These are phyloP conservation scores for Pluvianellus socialis DNA, from an alignment of 2,113 vertebrate species.

Conservation along the genomic window DNA sequence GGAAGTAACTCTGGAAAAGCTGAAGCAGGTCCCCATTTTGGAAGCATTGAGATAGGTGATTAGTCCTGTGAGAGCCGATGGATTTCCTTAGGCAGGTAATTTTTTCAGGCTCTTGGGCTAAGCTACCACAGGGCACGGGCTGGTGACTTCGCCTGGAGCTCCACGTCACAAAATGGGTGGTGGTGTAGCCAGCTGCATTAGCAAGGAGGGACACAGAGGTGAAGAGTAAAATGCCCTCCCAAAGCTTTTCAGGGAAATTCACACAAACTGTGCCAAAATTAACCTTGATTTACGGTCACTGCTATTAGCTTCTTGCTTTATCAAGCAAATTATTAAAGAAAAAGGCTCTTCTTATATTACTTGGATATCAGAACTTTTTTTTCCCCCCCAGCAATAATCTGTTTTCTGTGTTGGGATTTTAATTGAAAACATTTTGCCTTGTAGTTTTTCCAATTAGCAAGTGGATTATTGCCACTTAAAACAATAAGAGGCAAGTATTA, in stretches of 20 bases:
- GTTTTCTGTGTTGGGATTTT: background rate
- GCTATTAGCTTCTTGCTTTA: background rate
- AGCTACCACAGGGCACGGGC: background rate
- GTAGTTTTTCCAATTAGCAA: conserved; percentile 15
- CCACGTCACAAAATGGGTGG: background rate
- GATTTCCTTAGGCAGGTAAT: background rate
- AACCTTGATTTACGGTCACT: background rate
- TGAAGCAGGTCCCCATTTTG: background rate
- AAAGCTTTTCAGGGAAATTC: background rate
- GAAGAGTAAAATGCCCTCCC: background rate
- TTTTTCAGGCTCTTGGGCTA: background rate
- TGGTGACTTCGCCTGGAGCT: background rate
- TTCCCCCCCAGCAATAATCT: background rate
- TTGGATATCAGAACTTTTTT: background rate
- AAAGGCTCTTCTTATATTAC: background rate
- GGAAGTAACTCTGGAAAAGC: background rate
- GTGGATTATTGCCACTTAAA: conserved; percentile 30
- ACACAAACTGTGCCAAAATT: background rate
- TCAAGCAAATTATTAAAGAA: background rate
- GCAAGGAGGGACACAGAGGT: background rate
- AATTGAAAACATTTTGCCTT: background rate
- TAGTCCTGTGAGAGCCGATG: background rate
- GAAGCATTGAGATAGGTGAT: background rate
- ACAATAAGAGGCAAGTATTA: background rate
- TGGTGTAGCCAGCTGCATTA: background rate